Percentiles rank a stretch among this genome's conserved stretches.
Conservation (phyloP, 2,888 invertebrate genomes). For the Invenusta paracnida region DNA sequence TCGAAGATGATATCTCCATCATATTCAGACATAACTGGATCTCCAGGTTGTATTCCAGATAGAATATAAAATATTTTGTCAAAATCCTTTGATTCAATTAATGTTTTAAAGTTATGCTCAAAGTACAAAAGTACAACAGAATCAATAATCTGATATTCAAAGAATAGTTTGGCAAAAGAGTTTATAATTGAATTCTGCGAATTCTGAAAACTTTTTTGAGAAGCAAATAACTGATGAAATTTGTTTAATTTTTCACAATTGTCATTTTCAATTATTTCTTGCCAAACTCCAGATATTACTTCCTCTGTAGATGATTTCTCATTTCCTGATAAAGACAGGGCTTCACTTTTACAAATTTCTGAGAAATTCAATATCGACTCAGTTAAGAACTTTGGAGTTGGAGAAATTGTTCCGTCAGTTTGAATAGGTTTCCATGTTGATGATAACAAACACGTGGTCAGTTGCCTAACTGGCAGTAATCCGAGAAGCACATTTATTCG, state of each 20-base stretch:
- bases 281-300: background rate
- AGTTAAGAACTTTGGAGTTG: too few species aligned
- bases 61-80: too few species aligned
- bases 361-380: too few species aligned
- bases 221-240: too few species aligned
- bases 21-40: background rate
- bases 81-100: too few species aligned
- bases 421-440: background rate
- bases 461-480: background rate
- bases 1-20: background rate
- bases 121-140: too few species aligned
- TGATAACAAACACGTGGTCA: background rate
- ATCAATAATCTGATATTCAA: background rate
- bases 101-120: too few species aligned
- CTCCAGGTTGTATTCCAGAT: background rate
- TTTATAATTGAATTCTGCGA: background rate
- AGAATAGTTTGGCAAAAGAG: background rate
- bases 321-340: background rate
- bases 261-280: background rate
- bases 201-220: background rate
- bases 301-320: too few species aligned
- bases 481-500: constrained; percentile 2
- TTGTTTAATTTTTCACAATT: too few species aligned
- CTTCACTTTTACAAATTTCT: too few species aligned
- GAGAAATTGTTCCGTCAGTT: too few species aligned